Percentiles rank a stretch among this genome's conserved stretches.
These are phyloP conservation scores for Platypus cylindrus DNA, from an alignment of 2,888 invertebrate genomes.

Conservation along the genomic window DNA sequence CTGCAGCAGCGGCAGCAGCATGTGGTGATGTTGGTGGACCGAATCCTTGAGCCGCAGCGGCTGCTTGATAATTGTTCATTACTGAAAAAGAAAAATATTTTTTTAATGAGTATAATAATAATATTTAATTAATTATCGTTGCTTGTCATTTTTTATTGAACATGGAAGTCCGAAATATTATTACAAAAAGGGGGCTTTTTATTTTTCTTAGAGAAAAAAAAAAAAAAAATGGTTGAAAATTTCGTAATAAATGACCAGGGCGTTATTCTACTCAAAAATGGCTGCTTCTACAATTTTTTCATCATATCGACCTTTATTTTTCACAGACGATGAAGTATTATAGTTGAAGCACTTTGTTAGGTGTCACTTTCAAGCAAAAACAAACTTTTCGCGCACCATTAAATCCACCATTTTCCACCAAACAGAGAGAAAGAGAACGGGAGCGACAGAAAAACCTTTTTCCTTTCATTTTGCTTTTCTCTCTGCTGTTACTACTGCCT, in stretches of 20 bases:
- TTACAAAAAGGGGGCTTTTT: slow-evolving; percentile 1
- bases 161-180: background rate
- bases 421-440: no score
- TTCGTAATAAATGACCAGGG: slow-evolving; percentile 11
- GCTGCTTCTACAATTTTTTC: slow-evolving; percentile 11
- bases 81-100: slow-evolving; percentile 45
- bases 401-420: slow-evolving; percentile 14
- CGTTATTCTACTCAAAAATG: slow-evolving; percentile 9
- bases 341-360: slow-evolving; percentile 15
- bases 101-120: background rate
- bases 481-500: no score
- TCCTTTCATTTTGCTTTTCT: no score
- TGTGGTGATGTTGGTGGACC: slow-evolving; percentile 78
- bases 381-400: slow-evolving; percentile 15
- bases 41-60: slow-evolving; percentile 65
- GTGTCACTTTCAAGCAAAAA: slow-evolving; percentile 15
- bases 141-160: background rate
- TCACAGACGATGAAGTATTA: slow-evolving; percentile 12
- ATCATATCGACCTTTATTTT: slow-evolving; percentile 12
- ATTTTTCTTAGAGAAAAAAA: background rate
- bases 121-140: background rate
- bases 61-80: slow-evolving; percentile 89
- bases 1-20: slow-evolving; percentile 42
- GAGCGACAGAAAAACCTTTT: no score
- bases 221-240: slow-evolving; percentile 2